Evolutionary conservation across 2,888 invertebrate species (phyloP).

Genomic region (Tuta absoluta): DNA sequence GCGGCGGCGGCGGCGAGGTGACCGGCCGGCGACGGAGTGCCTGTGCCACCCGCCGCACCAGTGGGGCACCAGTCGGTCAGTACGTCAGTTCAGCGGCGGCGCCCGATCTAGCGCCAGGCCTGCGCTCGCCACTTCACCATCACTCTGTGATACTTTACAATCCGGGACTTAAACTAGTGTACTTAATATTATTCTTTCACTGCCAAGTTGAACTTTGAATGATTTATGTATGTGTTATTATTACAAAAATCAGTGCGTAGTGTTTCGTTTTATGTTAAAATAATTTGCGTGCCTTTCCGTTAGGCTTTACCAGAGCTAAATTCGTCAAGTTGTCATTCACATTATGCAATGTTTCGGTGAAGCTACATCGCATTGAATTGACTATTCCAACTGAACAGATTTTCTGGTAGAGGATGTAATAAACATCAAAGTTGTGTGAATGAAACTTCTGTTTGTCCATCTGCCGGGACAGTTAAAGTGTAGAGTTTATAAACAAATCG

Average conservation of each 20-base stretch:
- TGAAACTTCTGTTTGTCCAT: neutral
- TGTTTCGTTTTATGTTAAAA: neutral
- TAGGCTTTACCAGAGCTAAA: conserved; percentile 18
- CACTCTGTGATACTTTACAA: conserved; percentile 18
- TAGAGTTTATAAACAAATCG: conserved; percentile 17
- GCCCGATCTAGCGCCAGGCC: conserved; percentile 42
- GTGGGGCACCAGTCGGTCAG: neutral
- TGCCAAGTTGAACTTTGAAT: neutral
- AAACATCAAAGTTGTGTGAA: neutral
- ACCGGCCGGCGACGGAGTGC: neutral
- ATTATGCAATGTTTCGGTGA: conserved; percentile 43
- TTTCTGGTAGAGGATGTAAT: neutral
- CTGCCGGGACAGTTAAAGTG: neutral
- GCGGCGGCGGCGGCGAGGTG: neutral
- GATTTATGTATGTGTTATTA: neutral
- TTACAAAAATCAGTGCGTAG: neutral
- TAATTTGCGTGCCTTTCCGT: conserved; percentile 11
- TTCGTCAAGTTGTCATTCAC: conserved; percentile 34
- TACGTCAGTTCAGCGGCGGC: conserved; percentile 47
- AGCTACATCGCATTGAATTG: neutral
- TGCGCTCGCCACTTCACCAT: neutral
- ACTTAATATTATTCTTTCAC: conserved; percentile 4
- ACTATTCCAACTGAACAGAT: neutral
- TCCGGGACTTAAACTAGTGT: conserved; percentile 5
- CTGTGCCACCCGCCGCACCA: neutral